A percentile compares a stretch with the other conserved stretches of the same genome.
These are phyloP conservation scores for Zele albiditarsus DNA, from an alignment of 2,888 invertebrate genomes.

Conservation along the genomic window DNA sequence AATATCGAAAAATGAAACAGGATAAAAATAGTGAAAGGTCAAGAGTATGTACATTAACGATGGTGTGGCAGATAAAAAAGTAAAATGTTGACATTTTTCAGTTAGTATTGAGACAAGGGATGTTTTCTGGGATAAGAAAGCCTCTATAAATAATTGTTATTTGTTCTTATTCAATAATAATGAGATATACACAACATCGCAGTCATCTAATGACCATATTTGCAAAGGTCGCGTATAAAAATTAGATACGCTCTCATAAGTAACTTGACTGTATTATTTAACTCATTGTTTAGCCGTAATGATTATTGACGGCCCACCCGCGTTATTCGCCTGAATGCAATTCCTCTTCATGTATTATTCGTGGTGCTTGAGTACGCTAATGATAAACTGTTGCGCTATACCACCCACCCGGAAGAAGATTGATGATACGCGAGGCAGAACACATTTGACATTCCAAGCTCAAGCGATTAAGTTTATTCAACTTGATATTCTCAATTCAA, in stretches of 20 bases:
- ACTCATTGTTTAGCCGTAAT: neutral
- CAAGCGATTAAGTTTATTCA: neutral
- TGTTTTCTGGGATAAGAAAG: neutral
- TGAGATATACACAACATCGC: neutral
- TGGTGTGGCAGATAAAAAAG: neutral
- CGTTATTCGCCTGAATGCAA: slow-evolving; percentile 18
- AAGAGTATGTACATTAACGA: neutral
- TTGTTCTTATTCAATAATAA: neutral
- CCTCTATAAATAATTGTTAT: neutral
- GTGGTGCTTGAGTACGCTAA: slow-evolving; percentile 4
- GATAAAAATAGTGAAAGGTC: neutral
- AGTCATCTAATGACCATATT: neutral
- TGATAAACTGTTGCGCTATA: neutral
- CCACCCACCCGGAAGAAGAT: slow-evolving; percentile 7
- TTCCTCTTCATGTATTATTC: neutral
- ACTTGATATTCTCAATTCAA: neutral
- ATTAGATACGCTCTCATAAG: slow-evolving; percentile 43
- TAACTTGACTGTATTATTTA: slow-evolving; percentile 32
- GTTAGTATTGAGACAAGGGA: neutral
- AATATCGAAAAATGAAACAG: neutral
- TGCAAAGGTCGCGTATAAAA: slow-evolving; percentile 15
- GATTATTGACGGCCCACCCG: neutral
- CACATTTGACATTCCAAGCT: neutral
- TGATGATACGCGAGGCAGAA: neutral
- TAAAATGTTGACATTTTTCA: neutral